phyloP scores from a whole-genome alignment of 2,113 vertebrate species.

The Tringa solitaria region DNA sequence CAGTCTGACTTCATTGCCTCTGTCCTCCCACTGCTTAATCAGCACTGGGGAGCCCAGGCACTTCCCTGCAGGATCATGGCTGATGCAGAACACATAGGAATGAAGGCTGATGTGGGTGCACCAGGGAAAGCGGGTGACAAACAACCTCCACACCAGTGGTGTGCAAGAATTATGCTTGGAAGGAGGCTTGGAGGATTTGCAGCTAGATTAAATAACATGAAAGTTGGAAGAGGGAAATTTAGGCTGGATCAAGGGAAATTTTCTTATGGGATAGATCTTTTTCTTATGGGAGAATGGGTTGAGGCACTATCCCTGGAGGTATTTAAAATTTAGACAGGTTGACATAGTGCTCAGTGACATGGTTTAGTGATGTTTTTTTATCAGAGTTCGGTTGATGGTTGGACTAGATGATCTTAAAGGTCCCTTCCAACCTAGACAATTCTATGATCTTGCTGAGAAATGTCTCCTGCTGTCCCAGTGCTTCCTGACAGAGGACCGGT shows the following conservation, averaged over 20 bases:
- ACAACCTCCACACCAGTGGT: neutral
- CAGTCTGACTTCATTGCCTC: slow-evolving; percentile 50
- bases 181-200: neutral
- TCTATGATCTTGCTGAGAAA: neutral
- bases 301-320: too few relatives aligned
- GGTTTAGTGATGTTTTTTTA: too few relatives aligned
- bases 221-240: neutral
- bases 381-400: too few relatives aligned
- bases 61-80: neutral
- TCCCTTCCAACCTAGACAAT: too few relatives aligned
- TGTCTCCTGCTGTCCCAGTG: neutral
- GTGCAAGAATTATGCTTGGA: neutral
- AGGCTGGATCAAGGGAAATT: neutral
- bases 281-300: too few relatives aligned
- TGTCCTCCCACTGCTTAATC: slow-evolving; percentile 45
- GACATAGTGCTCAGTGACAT: too few relatives aligned
- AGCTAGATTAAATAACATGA: neutral
- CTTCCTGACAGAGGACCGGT: neutral
- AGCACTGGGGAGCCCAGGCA: neutral
- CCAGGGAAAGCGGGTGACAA: neutral
- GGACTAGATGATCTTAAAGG: too few relatives aligned
- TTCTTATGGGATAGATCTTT: neutral
- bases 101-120: neutral
- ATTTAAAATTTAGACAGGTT: too few relatives aligned
- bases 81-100: neutral